phyloP scores from a whole-genome alignment of 2,113 vertebrate species.

The Poeciliopsis turrubarensis region DNA sequence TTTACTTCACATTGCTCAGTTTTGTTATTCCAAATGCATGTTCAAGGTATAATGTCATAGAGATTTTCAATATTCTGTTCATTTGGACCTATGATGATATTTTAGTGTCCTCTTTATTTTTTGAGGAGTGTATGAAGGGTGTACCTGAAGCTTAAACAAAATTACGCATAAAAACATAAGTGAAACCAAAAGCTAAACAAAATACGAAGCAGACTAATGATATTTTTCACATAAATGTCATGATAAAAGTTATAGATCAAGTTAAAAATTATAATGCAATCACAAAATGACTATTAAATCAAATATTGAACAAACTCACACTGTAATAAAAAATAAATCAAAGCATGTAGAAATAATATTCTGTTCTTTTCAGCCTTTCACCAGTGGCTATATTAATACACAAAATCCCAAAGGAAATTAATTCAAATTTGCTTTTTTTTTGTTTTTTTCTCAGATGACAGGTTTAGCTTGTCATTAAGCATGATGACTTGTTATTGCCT shows the following conservation, averaged over 20 bases:
- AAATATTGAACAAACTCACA: no score
- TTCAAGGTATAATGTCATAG: no score
- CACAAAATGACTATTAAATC: no score
- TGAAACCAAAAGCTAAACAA: neutral
- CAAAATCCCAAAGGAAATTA: neutral
- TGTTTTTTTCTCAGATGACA: neutral
- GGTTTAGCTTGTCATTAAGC: neutral
- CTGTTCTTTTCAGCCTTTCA: neutral
- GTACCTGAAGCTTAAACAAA: no score
- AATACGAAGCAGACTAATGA: neutral
- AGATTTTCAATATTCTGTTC: no score
- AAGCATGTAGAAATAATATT: neutral
- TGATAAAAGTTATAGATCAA: neutral
- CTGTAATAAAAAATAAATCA: neutral
- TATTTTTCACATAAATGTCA: neutral
- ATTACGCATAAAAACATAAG: no score
- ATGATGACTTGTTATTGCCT: conserved; percentile 2
- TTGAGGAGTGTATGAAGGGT: no score
- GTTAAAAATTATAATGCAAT: neutral
- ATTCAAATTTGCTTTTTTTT: neutral
- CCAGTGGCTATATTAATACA: neutral
- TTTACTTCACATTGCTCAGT: no score
- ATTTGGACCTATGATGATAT: no score
- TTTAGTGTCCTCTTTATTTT: no score
- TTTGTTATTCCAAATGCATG: no score